phyloP scores from a whole-genome alignment of 2,113 vertebrate species.

The Egretta garzetta region DNA sequence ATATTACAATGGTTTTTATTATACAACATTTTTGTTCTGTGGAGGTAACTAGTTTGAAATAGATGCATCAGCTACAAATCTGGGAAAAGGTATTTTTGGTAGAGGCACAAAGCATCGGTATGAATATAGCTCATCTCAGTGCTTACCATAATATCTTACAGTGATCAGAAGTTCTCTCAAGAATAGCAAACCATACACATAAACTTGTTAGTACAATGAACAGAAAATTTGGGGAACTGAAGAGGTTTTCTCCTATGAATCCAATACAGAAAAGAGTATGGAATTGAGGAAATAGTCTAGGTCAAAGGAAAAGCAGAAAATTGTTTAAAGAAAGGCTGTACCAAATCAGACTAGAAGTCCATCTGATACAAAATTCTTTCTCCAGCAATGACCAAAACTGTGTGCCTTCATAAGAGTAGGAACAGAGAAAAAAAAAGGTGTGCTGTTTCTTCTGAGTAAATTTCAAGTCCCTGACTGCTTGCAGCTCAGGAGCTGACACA shows the following conservation, averaged over 20 bases:
- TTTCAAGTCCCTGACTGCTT: neutral
- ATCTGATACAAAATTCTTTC: neutral
- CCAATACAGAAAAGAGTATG: neutral
- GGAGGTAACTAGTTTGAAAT: neutral
- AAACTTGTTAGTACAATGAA: neutral
- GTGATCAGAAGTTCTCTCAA: neutral
- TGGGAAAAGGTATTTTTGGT: neutral
- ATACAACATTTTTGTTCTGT: neutral
- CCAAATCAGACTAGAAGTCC: neutral
- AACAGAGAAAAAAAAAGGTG: fast-evolving
- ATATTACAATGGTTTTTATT: neutral
- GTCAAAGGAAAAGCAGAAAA: neutral
- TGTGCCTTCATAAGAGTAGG: neutral
- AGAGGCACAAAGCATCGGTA: neutral
- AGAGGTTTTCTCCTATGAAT: neutral
- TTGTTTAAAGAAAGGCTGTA: neutral
- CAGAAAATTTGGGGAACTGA: neutral
- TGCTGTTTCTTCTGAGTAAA: neutral
- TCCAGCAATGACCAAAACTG: neutral
- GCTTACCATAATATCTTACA: neutral
- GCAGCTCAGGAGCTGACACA: neutral
- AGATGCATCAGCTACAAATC: neutral
- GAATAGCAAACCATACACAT: neutral
- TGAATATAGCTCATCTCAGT: neutral
- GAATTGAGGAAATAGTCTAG: neutral